These are phyloP conservation scores for Alloscopus bannaensis DNA, from an alignment of 2,888 invertebrate genomes.

Conservation along the genomic window DNA sequence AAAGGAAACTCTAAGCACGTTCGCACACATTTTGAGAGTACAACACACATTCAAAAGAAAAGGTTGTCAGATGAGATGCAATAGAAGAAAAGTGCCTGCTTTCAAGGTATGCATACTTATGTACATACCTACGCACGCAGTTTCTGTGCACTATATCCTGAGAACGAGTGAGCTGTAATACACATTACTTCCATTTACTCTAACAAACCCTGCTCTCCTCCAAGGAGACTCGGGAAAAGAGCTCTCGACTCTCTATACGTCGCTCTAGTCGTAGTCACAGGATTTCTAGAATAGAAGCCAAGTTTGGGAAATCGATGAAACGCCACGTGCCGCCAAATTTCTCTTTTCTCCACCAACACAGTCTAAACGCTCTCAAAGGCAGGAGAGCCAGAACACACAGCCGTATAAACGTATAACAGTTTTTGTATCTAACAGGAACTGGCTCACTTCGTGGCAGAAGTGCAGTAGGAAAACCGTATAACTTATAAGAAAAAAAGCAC, in stretches of 20 bases:
- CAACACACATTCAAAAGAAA: neutral
- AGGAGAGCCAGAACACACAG: neutral
- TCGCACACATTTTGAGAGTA: neutral
- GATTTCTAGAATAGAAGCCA: conserved; percentile 66
- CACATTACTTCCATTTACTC: too few relatives aligned
- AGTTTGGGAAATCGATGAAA: conserved; percentile 69
- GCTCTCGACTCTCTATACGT: too few relatives aligned
- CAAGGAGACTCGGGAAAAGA: too few relatives aligned
- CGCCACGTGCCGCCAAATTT: conserved; percentile 70
- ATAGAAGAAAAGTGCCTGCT: neutral
- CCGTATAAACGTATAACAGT: neutral
- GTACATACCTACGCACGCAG: neutral
- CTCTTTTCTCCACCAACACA: conserved; percentile 42
- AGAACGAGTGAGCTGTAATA: too few relatives aligned
- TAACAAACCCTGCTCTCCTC: too few relatives aligned
- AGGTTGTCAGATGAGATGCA: conserved; percentile 10
- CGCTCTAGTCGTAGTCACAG: too few relatives aligned
- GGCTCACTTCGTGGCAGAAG: too few relatives aligned
- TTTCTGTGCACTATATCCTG: too few relatives aligned
- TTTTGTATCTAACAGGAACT: too few relatives aligned
- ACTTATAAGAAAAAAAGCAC: conserved; percentile 19
- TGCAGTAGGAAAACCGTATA: too few relatives aligned
- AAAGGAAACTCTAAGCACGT: neutral
- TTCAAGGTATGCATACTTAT: conserved; percentile 1
- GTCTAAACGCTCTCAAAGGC: neutral